A percentile compares a stretch with the other conserved stretches of the same genome.
These are phyloP conservation scores for Manis javanica DNA, from an alignment of 2,797 vertebrate genomes.

Conservation along the genomic window DNA sequence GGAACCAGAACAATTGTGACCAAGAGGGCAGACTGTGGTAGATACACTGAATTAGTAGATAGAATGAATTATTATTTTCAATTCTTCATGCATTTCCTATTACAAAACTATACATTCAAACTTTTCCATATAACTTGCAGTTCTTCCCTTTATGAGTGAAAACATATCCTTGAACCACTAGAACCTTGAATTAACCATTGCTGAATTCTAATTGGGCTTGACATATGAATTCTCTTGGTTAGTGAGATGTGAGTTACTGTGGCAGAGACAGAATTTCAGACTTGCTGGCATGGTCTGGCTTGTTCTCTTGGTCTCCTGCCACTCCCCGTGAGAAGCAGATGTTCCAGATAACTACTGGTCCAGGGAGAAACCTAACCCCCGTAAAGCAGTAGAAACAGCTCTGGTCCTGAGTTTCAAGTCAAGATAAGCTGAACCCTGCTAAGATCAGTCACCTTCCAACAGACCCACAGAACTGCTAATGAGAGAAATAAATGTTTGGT, in stretches of 20 bases:
- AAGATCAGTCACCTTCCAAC: background rate
- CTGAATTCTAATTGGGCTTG: background rate
- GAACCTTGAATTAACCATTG: too few species aligned
- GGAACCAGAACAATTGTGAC: background rate
- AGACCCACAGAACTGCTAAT: background rate
- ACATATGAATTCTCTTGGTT: background rate
- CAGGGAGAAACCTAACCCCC: background rate
- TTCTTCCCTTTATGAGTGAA: background rate
- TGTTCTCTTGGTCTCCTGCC: background rate
- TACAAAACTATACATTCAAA: constrained; percentile 19
- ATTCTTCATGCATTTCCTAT: background rate
- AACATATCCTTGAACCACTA: background rate
- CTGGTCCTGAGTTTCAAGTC: background rate
- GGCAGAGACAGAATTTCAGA: background rate
- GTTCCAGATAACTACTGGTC: background rate
- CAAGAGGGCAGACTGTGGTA: background rate
- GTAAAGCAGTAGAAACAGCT: too few species aligned
- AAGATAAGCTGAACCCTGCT: background rate
- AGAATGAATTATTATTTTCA: background rate
- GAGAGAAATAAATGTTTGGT: background rate
- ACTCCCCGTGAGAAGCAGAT: background rate
- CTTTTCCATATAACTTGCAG: background rate
- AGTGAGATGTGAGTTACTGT: background rate
- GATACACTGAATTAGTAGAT: background rate
- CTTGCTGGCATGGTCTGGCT: background rate